A percentile compares a stretch with the other conserved stretches of the same genome.
These are phyloP conservation scores for Antheraea yamamai DNA, from an alignment of 2,888 invertebrate genomes.

Conservation along the genomic window DNA sequence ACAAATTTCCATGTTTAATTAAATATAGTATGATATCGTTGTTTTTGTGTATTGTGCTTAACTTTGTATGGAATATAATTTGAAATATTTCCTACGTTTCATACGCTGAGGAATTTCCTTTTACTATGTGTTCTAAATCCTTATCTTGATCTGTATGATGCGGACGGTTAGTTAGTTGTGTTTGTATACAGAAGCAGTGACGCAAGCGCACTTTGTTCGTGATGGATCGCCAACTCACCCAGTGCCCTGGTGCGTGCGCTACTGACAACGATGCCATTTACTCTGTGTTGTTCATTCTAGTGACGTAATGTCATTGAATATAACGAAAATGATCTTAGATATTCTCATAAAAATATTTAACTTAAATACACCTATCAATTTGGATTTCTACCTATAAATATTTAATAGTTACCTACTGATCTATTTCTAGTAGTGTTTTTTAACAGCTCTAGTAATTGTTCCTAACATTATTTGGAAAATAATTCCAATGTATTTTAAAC, in stretches of 20 bases:
- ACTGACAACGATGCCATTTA: constrained; percentile 9
- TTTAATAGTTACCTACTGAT: too few relatives aligned
- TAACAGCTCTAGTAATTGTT: too few relatives aligned
- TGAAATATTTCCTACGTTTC: background rate
- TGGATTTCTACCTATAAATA: too few relatives aligned
- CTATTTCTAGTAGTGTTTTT: too few relatives aligned
- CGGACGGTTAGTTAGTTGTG: background rate
- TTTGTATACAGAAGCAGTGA: constrained; percentile 12
- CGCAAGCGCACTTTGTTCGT: constrained; percentile 3
- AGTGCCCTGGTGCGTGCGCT: background rate
- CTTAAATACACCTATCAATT: background rate
- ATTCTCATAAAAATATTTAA: background rate
- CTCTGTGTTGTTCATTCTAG: background rate
- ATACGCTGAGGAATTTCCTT: background rate
- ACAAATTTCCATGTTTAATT: background rate
- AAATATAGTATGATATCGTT: background rate
- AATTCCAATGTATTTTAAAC: background rate
- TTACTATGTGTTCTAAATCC: background rate
- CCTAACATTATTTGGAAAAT: background rate
- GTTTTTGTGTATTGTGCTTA: background rate
- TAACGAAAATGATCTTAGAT: background rate
- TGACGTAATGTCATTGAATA: background rate
- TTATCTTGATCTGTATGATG: constrained; percentile 5
- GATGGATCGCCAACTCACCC: constrained; percentile 12
- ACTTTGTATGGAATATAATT: background rate